Base-by-base conservation (phyloP, 2,797 vertebrate genomes). In the Lacerta bilineata region DNA sequence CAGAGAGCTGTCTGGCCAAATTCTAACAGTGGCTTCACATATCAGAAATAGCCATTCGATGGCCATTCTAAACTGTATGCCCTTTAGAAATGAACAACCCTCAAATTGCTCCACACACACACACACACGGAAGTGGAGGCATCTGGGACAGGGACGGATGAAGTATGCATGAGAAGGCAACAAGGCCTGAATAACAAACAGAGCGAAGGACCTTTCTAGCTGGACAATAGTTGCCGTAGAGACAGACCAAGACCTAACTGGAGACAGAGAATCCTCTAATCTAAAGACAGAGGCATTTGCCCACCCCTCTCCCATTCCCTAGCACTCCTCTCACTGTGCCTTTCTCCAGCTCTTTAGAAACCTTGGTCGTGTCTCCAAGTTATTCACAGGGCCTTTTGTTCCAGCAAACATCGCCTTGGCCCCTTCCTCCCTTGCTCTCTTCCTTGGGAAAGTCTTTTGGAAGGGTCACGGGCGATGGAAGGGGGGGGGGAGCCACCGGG, bases 391-490 rank as follows among this genome's bases (percentile, higher is more conserved):
- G 68, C 92, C 95, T 94, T 96, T 96, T 96, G 96, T 96, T 83
- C 84, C 80, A 4, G 18, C 89, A 93, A 84, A 68, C 89, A 13
- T 85, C 89, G 83, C 89, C 85, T 87, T 86, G 84, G 76, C 78
- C 84, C 72, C 74, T 89, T 83, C 91, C 87, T 89, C 17, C 88
- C 90, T 55, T 93, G 29, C 93, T 91, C 93, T 90, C 92, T 94
- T 93, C 94, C 94, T 94, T 97, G 97, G 95, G 97, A 97, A 97
- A 96, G 95, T 95, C 96, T 95, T 94, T 92, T 2, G 0, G 92
- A 89, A 59, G 92, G 96, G 95, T 96, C 96, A 95, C 1, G 87
- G 94, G 87, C 43, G 64, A 50, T 50, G 46, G 13, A 7, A 5
- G 64, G 0, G 72, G 93, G 93, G 90, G 87, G 91, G 92, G 91